Percentiles rank a stretch among this genome's conserved stretches.
phyloP scores from a whole-genome alignment of 2,797 vertebrate genomes.

The Propithecus perrieri region DNA sequence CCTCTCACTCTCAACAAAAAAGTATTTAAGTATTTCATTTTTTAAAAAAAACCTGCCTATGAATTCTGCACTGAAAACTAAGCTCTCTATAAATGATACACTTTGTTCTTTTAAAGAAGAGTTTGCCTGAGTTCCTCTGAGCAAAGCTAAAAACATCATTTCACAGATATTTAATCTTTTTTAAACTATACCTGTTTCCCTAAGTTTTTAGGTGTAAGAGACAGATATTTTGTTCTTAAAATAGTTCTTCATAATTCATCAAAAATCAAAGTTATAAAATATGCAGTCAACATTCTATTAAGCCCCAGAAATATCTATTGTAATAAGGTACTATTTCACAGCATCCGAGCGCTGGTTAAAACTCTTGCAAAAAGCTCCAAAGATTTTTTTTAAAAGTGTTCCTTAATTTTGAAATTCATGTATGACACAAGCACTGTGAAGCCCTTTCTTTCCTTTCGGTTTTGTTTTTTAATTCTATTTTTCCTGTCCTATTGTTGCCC shows the following conservation, averaged over 20 bases:
- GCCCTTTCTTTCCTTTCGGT: not conserved
- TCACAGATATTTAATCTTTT: conserved; percentile 4
- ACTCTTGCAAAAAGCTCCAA: not conserved
- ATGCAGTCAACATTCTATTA: not conserved
- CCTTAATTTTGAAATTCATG: conserved; percentile 61
- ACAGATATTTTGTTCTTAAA: conserved; percentile 17
- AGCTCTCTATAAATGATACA: not conserved
- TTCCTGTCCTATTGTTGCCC: conserved; percentile 48
- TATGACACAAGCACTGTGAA: conserved; percentile 8
- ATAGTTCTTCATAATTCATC: conserved; percentile 20
- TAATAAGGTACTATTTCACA: not conserved
- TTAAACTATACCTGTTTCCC: not conserved
- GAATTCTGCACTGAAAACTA: not conserved
- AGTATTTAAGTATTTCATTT: conserved; percentile 47
- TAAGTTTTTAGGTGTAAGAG: not conserved
- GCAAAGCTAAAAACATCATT: not conserved
- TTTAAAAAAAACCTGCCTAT: not conserved
- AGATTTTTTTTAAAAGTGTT: not conserved
- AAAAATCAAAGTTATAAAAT: conserved; percentile 13
- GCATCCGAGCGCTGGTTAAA: not conserved
- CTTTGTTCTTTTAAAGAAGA: not conserved
- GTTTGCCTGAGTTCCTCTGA: not conserved
- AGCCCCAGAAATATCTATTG: not conserved
- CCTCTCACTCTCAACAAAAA: conserved; percentile 35
- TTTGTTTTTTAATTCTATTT: conserved; percentile 8